A percentile compares a stretch with the other conserved stretches of the same genome.
phyloP scores from a whole-genome alignment of 2,113 vertebrate species.

The Calidris pygmaea region DNA sequence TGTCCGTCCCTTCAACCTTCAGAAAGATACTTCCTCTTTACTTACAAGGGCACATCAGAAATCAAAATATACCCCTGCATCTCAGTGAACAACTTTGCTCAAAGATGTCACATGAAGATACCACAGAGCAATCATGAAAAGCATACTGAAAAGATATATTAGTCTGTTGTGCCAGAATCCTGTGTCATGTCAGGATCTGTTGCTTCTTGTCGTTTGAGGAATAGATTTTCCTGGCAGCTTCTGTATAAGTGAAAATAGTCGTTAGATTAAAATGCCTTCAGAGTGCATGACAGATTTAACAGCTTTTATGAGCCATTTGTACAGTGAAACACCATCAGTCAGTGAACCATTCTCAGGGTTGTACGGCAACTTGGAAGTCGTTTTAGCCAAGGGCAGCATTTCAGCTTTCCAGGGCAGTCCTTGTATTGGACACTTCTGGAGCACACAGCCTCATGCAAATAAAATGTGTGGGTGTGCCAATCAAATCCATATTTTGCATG shows the following conservation, averaged over 20 bases:
- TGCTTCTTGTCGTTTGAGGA: constrained; percentile 8
- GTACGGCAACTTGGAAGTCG: neutral
- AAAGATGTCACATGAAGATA: neutral
- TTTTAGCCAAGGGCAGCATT: neutral
- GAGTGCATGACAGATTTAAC: constrained; percentile 46
- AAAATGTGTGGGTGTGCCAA: neutral
- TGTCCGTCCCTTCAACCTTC: neutral
- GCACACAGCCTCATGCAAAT: neutral
- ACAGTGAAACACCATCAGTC: constrained; percentile 39
- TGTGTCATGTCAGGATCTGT: constrained; percentile 3
- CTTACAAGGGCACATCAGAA: neutral
- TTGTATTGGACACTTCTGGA: neutral
- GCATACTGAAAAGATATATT: neutral
- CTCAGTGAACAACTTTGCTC: neutral
- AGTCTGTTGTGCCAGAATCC: neutral
- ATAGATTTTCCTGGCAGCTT: constrained; percentile 37
- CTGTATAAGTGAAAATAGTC: constrained; percentile 47
- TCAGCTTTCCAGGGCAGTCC: neutral
- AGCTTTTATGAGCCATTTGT: constrained; percentile 50
- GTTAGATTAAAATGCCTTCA: constrained; percentile 56
- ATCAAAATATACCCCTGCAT: neutral
- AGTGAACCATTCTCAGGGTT: neutral
- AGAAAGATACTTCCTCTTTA: neutral
- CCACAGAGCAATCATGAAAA: neutral
- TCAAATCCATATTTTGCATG: neutral